Conservation (phyloP, 2,888 invertebrate genomes). For the Gandaritis pyraliata region DNA sequence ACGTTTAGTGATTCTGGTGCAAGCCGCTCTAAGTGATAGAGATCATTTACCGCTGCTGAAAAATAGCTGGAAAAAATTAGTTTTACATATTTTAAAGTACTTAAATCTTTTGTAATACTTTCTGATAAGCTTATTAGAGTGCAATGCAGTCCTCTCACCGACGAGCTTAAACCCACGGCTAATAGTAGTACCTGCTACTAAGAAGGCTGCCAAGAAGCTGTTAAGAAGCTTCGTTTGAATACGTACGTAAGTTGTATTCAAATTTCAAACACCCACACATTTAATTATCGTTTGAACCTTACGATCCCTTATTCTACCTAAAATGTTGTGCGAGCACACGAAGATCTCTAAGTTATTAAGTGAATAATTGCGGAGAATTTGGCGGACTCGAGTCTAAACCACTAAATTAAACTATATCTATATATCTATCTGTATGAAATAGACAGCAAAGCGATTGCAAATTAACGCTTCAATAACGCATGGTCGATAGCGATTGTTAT, state of each 20-base stretch:
- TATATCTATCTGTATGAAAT: no score
- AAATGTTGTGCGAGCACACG: not conserved
- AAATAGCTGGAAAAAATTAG: no score
- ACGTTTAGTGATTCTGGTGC: no score
- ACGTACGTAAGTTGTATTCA: not conserved
- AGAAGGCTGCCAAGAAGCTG: not conserved
- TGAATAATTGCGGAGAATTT: not conserved
- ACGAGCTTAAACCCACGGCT: not conserved
- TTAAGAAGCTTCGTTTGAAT: not conserved
- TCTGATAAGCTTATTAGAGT: not conserved
- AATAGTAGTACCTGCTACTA: no score
- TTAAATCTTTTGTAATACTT: not conserved
- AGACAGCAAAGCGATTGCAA: no score
- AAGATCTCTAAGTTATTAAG: not conserved
- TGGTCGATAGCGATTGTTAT: no score
- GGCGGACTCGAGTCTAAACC: not conserved
- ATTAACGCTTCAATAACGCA: no score
- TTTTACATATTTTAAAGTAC: no score
- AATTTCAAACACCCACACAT: conserved; percentile 1
- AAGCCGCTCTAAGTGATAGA: no score
- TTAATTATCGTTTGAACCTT: conserved; percentile 1
- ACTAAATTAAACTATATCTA: no score
- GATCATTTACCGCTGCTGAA: not conserved
- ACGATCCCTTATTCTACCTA: not conserved
- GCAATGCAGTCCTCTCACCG: not conserved